Evolutionary conservation across 2,888 invertebrate species (phyloP), one percentile per base, ranked within the genome.

Genomic region (Drosophila yooni): DNA sequence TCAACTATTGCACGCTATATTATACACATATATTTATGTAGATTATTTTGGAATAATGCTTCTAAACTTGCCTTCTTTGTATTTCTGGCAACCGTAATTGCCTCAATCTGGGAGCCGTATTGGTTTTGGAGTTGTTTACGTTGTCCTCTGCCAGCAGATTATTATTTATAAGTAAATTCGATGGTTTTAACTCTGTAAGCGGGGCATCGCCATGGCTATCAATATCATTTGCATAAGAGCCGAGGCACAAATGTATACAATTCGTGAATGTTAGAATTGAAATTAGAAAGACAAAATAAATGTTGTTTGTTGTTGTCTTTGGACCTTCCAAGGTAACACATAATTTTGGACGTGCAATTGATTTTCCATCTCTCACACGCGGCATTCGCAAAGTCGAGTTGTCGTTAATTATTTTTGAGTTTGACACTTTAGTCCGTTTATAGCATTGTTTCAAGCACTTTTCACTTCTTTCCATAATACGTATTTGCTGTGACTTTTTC

Each of bases 291-390:
- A 67, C 56, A 59, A 72, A 40, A 40, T 25, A 58, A 38, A 48
- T 40, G 50, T 25, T 64, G 56, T 68, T 70, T 71, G 59, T 68
- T 64, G 54, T 52, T 64, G 53, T 52, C 59, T 48, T 74, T 48
- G 48, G 56, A 60, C 62, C 50, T 29, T 63, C 74, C 60, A 70
- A 63, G 70, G 50, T 50, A 70, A 59, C 65, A 74, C 79, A 72
- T 74, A 85, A 74, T 77, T 65, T 67, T 59, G 79, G 70, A 58
- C 70, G 63, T 64, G 56, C 66, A 76, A 89, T 88, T 85, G 85
- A 89, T 88, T 91, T 90, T 89, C 69, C 82, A 77, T 77, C 73
- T 88, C 77, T 81, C 67, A 79, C 83, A 74, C 76, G 62, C 68
- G 79, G 64, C 62, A 77, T 78, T 57, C 66, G 79, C 54, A 66